Base-by-base conservation (phyloP, 2,888 invertebrate species). In the Anoplius nigerrimus region DNA sequence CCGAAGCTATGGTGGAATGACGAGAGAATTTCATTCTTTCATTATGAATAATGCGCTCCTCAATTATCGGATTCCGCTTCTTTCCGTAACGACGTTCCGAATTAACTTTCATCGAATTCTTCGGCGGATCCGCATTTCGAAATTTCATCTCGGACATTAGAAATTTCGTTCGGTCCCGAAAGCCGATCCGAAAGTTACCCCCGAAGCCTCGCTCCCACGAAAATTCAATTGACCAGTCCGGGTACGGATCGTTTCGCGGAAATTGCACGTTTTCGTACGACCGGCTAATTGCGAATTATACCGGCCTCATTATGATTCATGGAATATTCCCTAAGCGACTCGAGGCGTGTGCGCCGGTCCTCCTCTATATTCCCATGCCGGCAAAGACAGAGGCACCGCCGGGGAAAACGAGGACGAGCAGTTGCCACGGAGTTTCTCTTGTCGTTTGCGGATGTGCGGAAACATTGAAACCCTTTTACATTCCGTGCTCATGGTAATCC, bases 401-500 rank as follows among this genome's bases (percentile, higher is more conserved):
- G 16, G n/a, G 13, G 18, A 13, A 8, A 18, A 13, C 16, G 55
- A 61, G 61, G 60, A 21, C 52, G 61, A 48, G 45, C 43, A 24
- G 55, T 42, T 27, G 24, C n/a, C 18, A 59, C 42, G 55, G 62
- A 69, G 66, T 69, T 72, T 71, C 66, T 66, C 34, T 21, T 60
- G 65, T 63, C 63, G 58, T 58, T 59, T 43, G 55, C 58, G 63
- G 63, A 74, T 66, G 53, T 53, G 61, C 69, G 67, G 69, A 71
- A 77, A 78, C 77, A 78, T 69, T 74, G 70, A 75, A 78, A 78
- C 73, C 75, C 78, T 78, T 78, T 78, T 69, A 71, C 77, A 71
- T 71, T 67, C 67, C 72, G 53, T 65, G 71, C 60, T 58, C 70
- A 54, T 65, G 67, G 56, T 76, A 71, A 76, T 76, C 65, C 71